Evolutionary conservation across 2,797 vertebrate genomes (phyloP).

Genomic region (Malacoctenus gilli): DNA sequence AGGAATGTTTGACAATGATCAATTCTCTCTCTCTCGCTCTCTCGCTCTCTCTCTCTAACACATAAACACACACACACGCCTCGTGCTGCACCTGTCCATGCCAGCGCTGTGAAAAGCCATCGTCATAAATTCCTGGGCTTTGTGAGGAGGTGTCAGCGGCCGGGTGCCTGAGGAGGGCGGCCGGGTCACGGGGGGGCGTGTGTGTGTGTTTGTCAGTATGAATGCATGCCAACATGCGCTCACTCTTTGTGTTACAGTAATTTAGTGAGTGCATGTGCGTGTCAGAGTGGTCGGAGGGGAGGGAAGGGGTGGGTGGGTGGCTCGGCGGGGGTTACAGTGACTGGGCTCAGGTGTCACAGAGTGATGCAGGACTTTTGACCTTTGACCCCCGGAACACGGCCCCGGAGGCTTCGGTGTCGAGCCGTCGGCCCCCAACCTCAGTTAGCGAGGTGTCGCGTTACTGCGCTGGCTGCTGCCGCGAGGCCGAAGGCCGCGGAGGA

Average conservation of each 20-base stretch:
- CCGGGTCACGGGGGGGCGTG: conserved; percentile 49
- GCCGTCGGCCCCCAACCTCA: conserved; percentile 69
- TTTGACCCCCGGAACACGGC: conserved; percentile 74
- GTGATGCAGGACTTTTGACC: conserved; percentile 75
- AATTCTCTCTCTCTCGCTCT: not conserved
- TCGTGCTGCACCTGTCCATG: conserved; percentile 68
- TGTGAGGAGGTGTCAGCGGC: conserved; percentile 70
- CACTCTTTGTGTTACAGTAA: conserved; percentile 64
- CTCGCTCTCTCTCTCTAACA: conserved; percentile 11
- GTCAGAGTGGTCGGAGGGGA: conserved; percentile 40
- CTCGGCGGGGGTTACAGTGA: conserved; percentile 9
- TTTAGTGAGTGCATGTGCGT: conserved; percentile 45
- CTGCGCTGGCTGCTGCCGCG: conserved; percentile 61
- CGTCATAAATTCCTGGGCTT: conserved; percentile 72
- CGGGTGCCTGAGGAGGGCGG: conserved; percentile 47
- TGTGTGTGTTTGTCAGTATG: conserved; percentile 27
- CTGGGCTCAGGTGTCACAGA: conserved; percentile 65
- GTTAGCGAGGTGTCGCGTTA: conserved; percentile 61
- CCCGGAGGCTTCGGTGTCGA: conserved; percentile 74
- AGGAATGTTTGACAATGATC: too few relatives aligned
- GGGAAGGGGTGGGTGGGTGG: conserved; percentile 19
- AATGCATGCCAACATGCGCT: conserved; percentile 44
- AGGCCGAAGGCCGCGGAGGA: conserved; percentile 69
- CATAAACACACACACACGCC: conserved; percentile 13
- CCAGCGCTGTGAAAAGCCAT: conserved; percentile 55